Evolutionary conservation across 2,888 invertebrate genomes (phyloP), one percentile per base, ranked within the genome.

Genomic region (Quadroppia sp.): DNA sequence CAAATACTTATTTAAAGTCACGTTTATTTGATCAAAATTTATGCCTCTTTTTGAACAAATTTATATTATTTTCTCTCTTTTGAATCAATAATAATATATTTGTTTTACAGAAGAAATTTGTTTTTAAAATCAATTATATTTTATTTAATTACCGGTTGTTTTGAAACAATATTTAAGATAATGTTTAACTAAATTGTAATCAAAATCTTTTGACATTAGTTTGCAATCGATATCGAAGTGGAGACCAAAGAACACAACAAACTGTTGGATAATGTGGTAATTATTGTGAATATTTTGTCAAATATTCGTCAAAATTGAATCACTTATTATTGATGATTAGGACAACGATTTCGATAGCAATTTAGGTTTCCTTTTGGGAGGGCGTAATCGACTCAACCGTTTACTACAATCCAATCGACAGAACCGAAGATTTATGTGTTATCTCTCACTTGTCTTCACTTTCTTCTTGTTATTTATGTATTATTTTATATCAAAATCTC

Each of bases 151-250:
- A 17, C 15, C 15, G 6, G 15, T 11, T 45, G 9, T 45, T 45
- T 45, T 45, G 17, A 9, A 11, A 11, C 15, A 45, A 15, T 45
- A 7, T 36, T 36, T 36, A 9, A 36, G 4, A 7, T 36, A 36
- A 36, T 4, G 4, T 4, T 36, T 36, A 36, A 36, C 9, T 36
- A 36, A 36, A 36, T 36, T 45, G 45, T 17, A 28, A 70, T 36
- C 13, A 50, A 2, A 45, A 53, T 30, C 1, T 67, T 36, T 53
- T 69, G 40, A 71, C 15, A 11, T 73, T 69, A 77, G 78, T 76
- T 73, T 69, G 77, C 77, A n/a, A 75, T 76, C 67, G 78, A 78
- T 32, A 78, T 78, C 73, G 78, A 78, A 76, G 69, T 74, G 17
- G 78, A 78, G 71, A 76, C 78, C 3, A 78, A 76, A 72, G 75